These are phyloP conservation scores for Drosophila parabipectinata DNA, from an alignment of 1,140 invertebrate genomes.

Conservation along the genomic window DNA sequence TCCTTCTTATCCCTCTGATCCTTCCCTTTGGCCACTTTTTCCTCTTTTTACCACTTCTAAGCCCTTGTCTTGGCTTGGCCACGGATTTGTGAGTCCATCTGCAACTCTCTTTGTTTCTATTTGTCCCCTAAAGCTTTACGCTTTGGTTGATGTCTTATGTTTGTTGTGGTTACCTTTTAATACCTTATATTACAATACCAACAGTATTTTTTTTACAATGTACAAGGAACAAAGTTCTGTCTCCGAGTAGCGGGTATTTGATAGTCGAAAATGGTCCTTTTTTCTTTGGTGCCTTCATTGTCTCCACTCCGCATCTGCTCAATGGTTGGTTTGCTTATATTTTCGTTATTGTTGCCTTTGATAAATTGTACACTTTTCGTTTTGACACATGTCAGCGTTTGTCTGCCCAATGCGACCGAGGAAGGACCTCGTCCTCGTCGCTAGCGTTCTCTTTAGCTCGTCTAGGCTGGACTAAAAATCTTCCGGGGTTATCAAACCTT, in stretches of 20 bases:
- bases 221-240: not conserved
- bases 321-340: constrained; percentile 25
- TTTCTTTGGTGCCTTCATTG: constrained; percentile 1
- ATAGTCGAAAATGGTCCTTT: constrained; percentile 1
- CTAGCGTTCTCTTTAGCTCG: constrained; percentile 18
- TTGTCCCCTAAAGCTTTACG: constrained; percentile 48
- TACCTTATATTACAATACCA: too few species aligned
- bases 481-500: constrained; percentile 55
- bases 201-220: too few species aligned
- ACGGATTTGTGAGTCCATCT: constrained; percentile 38
- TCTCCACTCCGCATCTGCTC: constrained; percentile 3
- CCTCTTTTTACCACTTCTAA: constrained; percentile 19
- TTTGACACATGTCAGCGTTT: constrained; percentile 80
- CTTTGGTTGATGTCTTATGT: constrained; percentile 14
- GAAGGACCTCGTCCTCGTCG: constrained; percentile 1
- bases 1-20: not conserved
- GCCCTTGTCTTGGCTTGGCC: constrained; percentile 53
- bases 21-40: constrained; percentile 9
- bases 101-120: constrained; percentile 34
- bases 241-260: not conserved
- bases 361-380: constrained; percentile 76
- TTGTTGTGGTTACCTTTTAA: not conserved
- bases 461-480: constrained; percentile 36
- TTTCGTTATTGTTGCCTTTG: constrained; percentile 68
- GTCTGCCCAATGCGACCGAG: constrained; percentile 58